A percentile compares a stretch with the other conserved stretches of the same genome.
Evolutionary conservation across 2,113 vertebrate genomes (phyloP).

Genomic region (Mugil cephalus): DNA sequence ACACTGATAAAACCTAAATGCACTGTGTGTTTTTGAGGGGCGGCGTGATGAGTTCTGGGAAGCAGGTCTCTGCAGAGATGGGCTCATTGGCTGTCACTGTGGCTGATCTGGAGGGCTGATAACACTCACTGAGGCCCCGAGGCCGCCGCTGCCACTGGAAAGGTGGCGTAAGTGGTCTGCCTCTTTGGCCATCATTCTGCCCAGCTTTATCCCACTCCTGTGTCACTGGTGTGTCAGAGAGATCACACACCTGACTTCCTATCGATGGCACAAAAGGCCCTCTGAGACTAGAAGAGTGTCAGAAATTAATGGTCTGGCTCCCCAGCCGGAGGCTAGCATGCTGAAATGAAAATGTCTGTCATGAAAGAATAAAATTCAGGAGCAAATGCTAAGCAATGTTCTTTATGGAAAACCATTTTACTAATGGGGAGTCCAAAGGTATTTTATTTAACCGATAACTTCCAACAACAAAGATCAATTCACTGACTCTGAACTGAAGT

Average conservation of each 20-base stretch:
- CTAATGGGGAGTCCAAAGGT: not conserved
- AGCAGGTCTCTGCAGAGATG: constrained; percentile 4
- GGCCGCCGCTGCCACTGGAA: constrained; percentile 19
- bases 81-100: constrained; percentile 55
- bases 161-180: constrained; percentile 12
- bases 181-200: constrained; percentile 36
- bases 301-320: constrained; percentile 24
- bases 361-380: constrained; percentile 8
- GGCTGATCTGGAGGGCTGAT: constrained; percentile 57
- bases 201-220: not conserved
- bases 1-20: too few relatives aligned
- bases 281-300: not conserved
- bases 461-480: not conserved
- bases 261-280: not conserved
- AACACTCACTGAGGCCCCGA: constrained; percentile 31
- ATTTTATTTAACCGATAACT: too few relatives aligned
- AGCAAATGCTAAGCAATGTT: not conserved
- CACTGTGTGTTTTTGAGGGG: constrained; percentile 7
- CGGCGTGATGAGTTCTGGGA: not conserved
- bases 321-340: not conserved
- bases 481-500: not conserved
- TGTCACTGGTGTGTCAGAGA: constrained; percentile 3
- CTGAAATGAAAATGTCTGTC: constrained; percentile 16
- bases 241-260: constrained; percentile 11
- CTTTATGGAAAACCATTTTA: constrained; percentile 6